Evolutionary conservation across 2,113 vertebrate genomes (phyloP).

Genomic region (Caranx ignobilis): DNA sequence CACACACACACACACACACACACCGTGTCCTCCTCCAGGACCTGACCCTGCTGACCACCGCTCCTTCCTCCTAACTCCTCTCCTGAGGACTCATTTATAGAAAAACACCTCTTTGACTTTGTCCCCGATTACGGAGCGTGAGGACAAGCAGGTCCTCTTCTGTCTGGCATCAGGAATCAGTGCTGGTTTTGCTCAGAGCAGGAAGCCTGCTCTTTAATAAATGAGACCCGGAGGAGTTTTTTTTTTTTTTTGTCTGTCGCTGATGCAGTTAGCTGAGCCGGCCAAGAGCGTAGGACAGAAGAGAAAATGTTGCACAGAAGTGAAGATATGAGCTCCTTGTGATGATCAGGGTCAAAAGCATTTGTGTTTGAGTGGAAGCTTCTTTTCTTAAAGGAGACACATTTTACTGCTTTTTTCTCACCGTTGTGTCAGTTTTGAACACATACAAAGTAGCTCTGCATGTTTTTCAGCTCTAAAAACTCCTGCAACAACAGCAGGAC

Average conservation of each 20-base stretch:
- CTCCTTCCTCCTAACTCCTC: conserved; percentile 21
- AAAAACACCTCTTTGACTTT: not conserved
- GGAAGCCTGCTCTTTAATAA: not conserved
- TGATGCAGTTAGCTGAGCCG: not conserved
- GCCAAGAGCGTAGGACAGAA: conserved; percentile 27
- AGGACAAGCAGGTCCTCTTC: not conserved
- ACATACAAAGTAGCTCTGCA: too few species aligned
- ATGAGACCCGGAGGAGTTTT: conserved; percentile 37
- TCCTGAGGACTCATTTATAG: conserved; percentile 10
- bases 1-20: not conserved
- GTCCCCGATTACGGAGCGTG: not conserved
- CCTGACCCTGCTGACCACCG: conserved; percentile 27
- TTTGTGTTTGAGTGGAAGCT: not conserved
- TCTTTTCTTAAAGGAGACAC: too few species aligned
- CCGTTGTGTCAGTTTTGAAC: too few species aligned
- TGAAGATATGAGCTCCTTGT: conserved; percentile 5
- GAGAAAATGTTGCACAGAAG: not conserved
- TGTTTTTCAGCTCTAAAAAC: too few species aligned
- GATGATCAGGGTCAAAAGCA: not conserved
- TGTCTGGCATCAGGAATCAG: not conserved
- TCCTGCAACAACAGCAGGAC: too few species aligned
- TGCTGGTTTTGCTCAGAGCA: not conserved
- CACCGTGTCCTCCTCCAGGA: conserved; percentile 1
- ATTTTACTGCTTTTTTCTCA: too few species aligned
- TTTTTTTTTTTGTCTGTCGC: conserved; percentile 27